These are phyloP conservation scores for Tricholauxania praeusta DNA, from an alignment of 2,888 invertebrate genomes.

Conservation along the genomic window DNA sequence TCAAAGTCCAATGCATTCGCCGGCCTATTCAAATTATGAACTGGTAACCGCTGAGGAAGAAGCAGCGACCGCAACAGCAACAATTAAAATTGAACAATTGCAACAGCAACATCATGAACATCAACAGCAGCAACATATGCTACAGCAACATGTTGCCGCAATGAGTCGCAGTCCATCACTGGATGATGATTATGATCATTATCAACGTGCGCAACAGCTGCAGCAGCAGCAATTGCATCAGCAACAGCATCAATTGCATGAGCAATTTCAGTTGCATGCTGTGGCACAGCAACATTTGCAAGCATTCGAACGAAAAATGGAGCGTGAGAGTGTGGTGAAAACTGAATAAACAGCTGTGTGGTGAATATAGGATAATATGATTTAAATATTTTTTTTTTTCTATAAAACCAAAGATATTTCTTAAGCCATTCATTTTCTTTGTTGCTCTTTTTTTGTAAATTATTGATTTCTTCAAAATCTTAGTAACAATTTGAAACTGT, in stretches of 20 bases:
- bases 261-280: slow-evolving; percentile 59
- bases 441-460: too few relatives aligned
- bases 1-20: slow-evolving; percentile 43
- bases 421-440: slow-evolving; percentile 3
- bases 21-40: slow-evolving; percentile 44
- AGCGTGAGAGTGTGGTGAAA: slow-evolving; percentile 65
- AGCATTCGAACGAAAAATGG: slow-evolving; percentile 61
- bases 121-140: slow-evolving; percentile 52
- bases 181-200: slow-evolving; percentile 63
- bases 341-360: slow-evolving; percentile 55
- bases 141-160: slow-evolving; percentile 54
- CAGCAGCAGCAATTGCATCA: slow-evolving; percentile 52
- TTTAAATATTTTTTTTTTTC: slow-evolving; percentile 49
- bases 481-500: too few relatives aligned
- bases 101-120: slow-evolving; percentile 49
- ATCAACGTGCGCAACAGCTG: slow-evolving; percentile 48
- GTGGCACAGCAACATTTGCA: slow-evolving; percentile 57
- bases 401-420: slow-evolving; percentile 31
- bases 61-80: slow-evolving; percentile 30
- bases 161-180: slow-evolving; percentile 63
- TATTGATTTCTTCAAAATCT: neutral
- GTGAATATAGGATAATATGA: neutral
- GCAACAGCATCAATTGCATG: slow-evolving; percentile 52
- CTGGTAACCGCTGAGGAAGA: slow-evolving; percentile 45
- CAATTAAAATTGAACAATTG: slow-evolving; percentile 55